Conservation (phyloP, 2,797 vertebrate species). For the Anabas testudineus region DNA sequence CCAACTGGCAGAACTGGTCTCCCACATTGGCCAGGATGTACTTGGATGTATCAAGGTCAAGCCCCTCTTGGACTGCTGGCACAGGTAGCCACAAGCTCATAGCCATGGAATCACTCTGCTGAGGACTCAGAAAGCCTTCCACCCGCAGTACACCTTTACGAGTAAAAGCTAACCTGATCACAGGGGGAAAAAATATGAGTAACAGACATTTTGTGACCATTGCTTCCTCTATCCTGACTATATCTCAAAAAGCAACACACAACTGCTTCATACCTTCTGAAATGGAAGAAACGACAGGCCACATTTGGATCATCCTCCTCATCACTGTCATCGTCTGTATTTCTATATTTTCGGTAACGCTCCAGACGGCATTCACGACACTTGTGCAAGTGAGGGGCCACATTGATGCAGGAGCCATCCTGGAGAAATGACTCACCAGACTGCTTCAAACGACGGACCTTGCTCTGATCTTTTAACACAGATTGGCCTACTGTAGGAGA, state of each 20-base stretch:
- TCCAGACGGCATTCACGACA: constrained; percentile 97
- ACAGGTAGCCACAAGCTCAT: constrained; percentile 98
- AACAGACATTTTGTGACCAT: not conserved
- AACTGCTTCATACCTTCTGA: constrained; percentile 88
- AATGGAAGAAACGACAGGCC: constrained; percentile 98
- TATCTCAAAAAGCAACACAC: not conserved
- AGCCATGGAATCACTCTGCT: constrained; percentile 97
- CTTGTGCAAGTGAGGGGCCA: constrained; percentile 98
- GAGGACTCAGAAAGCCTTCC: constrained; percentile 96
- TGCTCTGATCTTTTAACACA: constrained; percentile 96
- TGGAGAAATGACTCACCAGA: constrained; percentile 98
- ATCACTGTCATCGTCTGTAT: constrained; percentile 92
- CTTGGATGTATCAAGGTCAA: constrained; percentile 98
- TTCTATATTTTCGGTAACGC: constrained; percentile 95
- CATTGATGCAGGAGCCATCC: constrained; percentile 98
- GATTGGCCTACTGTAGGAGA: constrained; percentile 91
- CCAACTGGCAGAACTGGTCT: constrained; percentile 98
- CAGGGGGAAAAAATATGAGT: not conserved
- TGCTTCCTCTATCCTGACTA: not conserved
- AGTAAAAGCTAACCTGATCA: constrained; percentile 93
- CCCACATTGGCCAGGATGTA: constrained; percentile 99
- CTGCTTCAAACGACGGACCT: constrained; percentile 97
- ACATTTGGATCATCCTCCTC: constrained; percentile 99
- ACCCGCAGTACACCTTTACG: constrained; percentile 96
- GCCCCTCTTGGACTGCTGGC: constrained; percentile 90